Conservation (phyloP, 2,888 invertebrate species). For the Tiliacea citrago region DNA sequence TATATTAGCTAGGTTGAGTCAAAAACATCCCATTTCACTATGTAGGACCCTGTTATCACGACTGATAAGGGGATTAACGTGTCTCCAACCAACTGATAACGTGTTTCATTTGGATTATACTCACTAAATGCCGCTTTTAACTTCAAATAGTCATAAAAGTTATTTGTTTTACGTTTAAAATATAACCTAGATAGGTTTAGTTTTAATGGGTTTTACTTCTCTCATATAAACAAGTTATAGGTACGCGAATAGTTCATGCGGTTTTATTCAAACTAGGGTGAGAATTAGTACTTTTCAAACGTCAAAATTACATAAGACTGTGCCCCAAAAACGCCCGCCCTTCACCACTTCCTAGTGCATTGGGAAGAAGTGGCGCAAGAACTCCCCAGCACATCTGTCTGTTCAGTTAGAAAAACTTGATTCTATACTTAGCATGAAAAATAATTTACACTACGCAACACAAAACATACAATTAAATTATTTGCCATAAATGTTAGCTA, state of each 20-base stretch:
- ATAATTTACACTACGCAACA: too few species aligned
- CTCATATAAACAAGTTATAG: too few species aligned
- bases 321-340: too few species aligned
- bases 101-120: conserved; percentile 59
- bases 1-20: conserved; percentile 35
- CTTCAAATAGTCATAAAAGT: conserved; percentile 45
- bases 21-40: conserved; percentile 56
- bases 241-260: neutral
- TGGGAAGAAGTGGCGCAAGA: too few species aligned
- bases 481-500: too few species aligned
- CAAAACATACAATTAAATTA: too few species aligned
- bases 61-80: conserved; percentile 66
- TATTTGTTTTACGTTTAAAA: conserved; percentile 47
- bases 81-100: conserved; percentile 63
- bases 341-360: too few species aligned
- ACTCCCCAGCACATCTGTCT: too few species aligned
- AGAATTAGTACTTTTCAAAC: neutral
- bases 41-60: conserved; percentile 51
- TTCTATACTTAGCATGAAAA: too few species aligned
- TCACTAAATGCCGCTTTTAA: conserved; percentile 46
- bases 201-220: neutral
- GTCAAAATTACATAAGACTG: neutral
- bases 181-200: conserved; percentile 16
- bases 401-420: too few species aligned
- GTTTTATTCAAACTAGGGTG: too few species aligned